Percentiles rank a stretch among this genome's conserved stretches.
Conservation (phyloP, 2,888 invertebrate species). For the Agrilus biguttatus region DNA sequence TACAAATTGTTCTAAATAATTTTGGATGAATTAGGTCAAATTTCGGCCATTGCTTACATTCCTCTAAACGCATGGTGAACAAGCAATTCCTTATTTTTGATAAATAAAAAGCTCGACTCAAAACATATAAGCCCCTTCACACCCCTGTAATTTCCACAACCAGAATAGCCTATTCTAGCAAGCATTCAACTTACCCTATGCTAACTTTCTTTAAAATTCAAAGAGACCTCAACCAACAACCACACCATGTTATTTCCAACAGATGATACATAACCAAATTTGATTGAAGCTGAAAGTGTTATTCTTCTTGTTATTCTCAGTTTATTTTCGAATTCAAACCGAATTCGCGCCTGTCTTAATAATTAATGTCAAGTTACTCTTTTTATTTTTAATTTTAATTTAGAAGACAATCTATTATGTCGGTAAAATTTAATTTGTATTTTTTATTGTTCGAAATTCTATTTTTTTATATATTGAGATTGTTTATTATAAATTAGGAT, state of each 20-base stretch:
- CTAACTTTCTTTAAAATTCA: background rate
- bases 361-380: no score
- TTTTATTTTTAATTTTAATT: no score
- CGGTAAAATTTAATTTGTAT: no score
- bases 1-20: slow-evolving; percentile 9
- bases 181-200: background rate
- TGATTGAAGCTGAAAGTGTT: slow-evolving; percentile 15
- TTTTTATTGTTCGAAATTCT: no score
- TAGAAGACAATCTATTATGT: no score
- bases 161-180: background rate
- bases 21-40: slow-evolving; percentile 32
- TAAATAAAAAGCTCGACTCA: slow-evolving; percentile 2
- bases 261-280: slow-evolving; percentile 25
- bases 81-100: slow-evolving; percentile 19
- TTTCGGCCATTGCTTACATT: slow-evolving; percentile 32
- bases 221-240: slow-evolving; percentile 3
- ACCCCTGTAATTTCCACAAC: no score
- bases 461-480: no score
- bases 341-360: no score
- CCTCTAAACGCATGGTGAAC: slow-evolving; percentile 27
- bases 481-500: no score
- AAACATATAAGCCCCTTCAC: background rate
- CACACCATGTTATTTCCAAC: slow-evolving; percentile 33
- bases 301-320: slow-evolving; percentile 3
- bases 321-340: no score